phyloP scores from a whole-genome alignment of 1,140 invertebrate species.

The Drosophila takahashii region DNA sequence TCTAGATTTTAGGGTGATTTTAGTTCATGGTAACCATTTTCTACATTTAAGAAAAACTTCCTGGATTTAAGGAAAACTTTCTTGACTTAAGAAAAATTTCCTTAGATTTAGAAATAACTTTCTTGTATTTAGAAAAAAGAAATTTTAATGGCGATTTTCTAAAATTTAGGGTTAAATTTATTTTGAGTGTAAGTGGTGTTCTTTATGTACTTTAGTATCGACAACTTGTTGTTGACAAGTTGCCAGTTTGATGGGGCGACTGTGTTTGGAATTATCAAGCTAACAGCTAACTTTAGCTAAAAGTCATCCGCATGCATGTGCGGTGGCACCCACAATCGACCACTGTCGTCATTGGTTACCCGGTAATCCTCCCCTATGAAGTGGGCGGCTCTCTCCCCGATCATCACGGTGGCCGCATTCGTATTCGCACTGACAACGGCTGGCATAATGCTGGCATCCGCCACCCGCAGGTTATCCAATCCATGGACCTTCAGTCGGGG shows the following conservation, averaged over 20 bases:
- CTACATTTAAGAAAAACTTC: no score
- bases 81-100: no score
- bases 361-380: conserved; percentile 89
- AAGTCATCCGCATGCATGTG: conserved; percentile 55
- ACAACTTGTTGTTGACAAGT: conserved; percentile 3
- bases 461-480: conserved; percentile 89
- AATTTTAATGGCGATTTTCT: no score
- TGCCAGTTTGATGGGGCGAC: neutral
- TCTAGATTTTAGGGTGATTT: no score
- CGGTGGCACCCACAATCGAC: conserved; percentile 4
- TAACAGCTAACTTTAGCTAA: conserved; percentile 5
- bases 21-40: no score
- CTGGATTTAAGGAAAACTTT: no score
- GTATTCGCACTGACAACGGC: conserved; percentile 89
- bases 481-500: conserved; percentile 89
- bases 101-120: no score
- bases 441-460: conserved; percentile 92
- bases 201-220: neutral
- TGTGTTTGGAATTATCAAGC: conserved; percentile 3
- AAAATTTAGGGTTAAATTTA: no score
- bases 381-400: conserved; percentile 94
- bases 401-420: conserved; percentile 92
- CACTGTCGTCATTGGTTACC: neutral
- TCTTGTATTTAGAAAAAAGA: no score
- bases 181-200: neutral